A percentile compares a stretch with the other conserved stretches of the same genome.
phyloP scores from a whole-genome alignment of 2,797 vertebrate genomes.

The Hyperoplus immaculatus region DNA sequence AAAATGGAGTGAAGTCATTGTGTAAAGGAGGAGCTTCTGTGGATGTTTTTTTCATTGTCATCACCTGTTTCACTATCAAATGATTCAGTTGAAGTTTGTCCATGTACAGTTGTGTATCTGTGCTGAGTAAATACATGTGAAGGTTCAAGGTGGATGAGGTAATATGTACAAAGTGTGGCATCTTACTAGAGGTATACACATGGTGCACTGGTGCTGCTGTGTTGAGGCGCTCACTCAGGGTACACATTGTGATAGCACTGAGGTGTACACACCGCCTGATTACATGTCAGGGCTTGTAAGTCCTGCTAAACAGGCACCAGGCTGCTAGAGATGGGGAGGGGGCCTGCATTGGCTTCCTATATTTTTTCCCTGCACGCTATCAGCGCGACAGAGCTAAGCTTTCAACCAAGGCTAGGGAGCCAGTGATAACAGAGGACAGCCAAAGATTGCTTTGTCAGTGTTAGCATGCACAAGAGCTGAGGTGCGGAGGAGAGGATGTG shows the following conservation, averaged over 20 bases:
- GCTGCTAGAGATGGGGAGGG: slow-evolving; percentile 34
- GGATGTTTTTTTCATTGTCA: too few relatives aligned
- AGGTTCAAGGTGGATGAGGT: slow-evolving; percentile 37
- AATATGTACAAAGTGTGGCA: slow-evolving; percentile 68
- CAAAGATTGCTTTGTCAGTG: slow-evolving; percentile 69
- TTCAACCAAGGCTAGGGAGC: slow-evolving; percentile 49
- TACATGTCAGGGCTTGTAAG: slow-evolving; percentile 76
- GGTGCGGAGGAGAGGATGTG: slow-evolving; percentile 52
- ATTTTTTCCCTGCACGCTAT: slow-evolving; percentile 46
- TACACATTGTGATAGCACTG: slow-evolving; percentile 29
- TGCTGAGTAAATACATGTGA: neutral
- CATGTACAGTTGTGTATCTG: neutral
- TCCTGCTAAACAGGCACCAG: slow-evolving; percentile 52
- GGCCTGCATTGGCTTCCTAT: slow-evolving; percentile 31
- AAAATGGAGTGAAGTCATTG: slow-evolving; percentile 1
- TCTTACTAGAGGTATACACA: slow-evolving; percentile 61
- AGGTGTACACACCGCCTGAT: slow-evolving; percentile 68
- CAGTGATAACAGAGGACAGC: slow-evolving; percentile 64
- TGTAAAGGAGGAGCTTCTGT: neutral
- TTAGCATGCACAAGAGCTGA: slow-evolving; percentile 39
- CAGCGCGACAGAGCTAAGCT: slow-evolving; percentile 43
- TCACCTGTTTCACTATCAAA: neutral
- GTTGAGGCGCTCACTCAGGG: slow-evolving; percentile 20
- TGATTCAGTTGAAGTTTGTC: neutral
- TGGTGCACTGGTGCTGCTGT: slow-evolving; percentile 22